Percentiles rank a stretch among this genome's conserved stretches.
phyloP scores from a whole-genome alignment of 2,888 invertebrate genomes.

The Leptarthrus brevirostris region DNA sequence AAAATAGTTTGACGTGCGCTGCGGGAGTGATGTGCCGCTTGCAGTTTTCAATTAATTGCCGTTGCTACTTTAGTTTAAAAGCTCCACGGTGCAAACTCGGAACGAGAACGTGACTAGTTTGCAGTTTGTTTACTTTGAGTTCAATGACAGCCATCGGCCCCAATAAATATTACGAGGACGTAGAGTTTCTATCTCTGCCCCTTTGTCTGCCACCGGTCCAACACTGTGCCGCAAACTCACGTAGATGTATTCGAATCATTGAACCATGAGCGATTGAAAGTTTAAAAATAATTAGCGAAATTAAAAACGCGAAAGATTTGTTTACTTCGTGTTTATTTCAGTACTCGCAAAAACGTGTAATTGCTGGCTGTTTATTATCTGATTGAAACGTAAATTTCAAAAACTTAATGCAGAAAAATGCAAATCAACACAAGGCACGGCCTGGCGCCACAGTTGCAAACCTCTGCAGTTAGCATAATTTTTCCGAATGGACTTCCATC shows the following conservation, averaged over 20 bases:
- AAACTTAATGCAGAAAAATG: slow-evolving; percentile 1
- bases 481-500: too few relatives aligned
- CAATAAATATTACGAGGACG: slow-evolving; percentile 31
- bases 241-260: too few relatives aligned
- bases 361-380: too few relatives aligned
- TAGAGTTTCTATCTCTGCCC: too few relatives aligned
- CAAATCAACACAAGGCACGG: too few relatives aligned
- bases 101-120: slow-evolving; percentile 13
- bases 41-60: slow-evolving; percentile 14
- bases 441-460: too few relatives aligned
- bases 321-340: too few relatives aligned
- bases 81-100: neutral
- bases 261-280: neutral
- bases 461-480: too few relatives aligned
- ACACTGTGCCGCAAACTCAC: too few relatives aligned
- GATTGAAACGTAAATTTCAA: neutral
- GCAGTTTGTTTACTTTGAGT: slow-evolving; percentile 39
- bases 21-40: neutral
- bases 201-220: too few relatives aligned
- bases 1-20: neutral
- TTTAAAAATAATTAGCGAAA: slow-evolving; percentile 1
- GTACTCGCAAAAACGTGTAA: too few relatives aligned
- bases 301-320: too few relatives aligned
- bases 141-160: slow-evolving; percentile 46
- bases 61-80: neutral